A percentile compares a stretch with the other conserved stretches of the same genome.
These are phyloP conservation scores for Scytalopus superciliaris DNA, from an alignment of 2,113 vertebrate genomes.

Conservation along the genomic window DNA sequence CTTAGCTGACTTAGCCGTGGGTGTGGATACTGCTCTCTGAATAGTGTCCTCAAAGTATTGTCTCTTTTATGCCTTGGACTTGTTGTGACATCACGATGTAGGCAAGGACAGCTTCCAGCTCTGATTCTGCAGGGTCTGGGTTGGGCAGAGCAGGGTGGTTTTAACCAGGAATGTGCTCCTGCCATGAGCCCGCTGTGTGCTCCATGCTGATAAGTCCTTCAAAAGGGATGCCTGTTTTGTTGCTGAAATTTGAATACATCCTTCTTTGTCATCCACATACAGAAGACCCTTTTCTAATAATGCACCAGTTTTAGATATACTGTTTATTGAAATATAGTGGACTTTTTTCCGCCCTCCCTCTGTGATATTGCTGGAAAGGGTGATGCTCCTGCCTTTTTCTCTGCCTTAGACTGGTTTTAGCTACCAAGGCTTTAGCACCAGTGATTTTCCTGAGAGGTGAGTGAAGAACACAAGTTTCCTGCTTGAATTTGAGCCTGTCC, in stretches of 20 bases:
- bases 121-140: not conserved
- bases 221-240: not conserved
- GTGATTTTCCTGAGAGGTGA: not conserved
- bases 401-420: not conserved
- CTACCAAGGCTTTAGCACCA: not conserved
- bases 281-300: conserved; percentile 14
- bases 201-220: not conserved
- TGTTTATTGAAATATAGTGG: not conserved
- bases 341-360: fast-evolving
- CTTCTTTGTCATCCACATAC: not conserved
- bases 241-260: not conserved
- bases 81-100: not conserved
- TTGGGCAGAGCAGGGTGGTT: not conserved
- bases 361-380: not conserved
- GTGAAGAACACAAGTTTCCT: not conserved
- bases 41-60: not conserved
- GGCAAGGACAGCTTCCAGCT: not conserved
- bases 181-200: not conserved
- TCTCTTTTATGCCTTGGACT: not conserved
- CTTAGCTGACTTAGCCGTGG: not conserved
- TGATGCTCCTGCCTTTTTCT: not conserved
- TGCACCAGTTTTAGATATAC: not conserved
- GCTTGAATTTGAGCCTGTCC: not conserved
- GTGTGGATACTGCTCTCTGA: not conserved
- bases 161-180: not conserved